Evolutionary conservation across 1,140 invertebrate genomes (phyloP).

Genomic region (Drosophila nigromelanica): DNA sequence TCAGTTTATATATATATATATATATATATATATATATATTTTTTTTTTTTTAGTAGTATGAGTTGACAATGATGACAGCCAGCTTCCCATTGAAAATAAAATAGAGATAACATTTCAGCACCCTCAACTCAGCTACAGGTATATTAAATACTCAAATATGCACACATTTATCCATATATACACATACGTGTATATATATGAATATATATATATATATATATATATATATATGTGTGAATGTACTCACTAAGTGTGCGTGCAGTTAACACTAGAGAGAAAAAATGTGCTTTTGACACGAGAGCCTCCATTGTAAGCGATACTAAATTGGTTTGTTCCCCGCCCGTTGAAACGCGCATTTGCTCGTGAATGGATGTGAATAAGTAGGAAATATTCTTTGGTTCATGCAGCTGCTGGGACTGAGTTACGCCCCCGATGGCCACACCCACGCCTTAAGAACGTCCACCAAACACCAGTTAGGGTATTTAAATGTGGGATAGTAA

Average conservation of each 20-base stretch:
- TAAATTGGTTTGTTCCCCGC: conserved; percentile 73
- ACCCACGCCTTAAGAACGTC: not conserved
- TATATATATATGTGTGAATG: not conserved
- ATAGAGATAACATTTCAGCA: conserved; percentile 46
- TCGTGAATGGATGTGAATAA: conserved; percentile 33
- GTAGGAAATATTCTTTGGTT: conserved; percentile 11
- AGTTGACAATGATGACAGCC: too few relatives aligned
- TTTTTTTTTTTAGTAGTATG: too few relatives aligned
- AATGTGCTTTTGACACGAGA: conserved; percentile 81
- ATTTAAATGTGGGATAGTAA: too few relatives aligned
- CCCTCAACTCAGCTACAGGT: conserved; percentile 10
- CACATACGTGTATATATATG: too few relatives aligned
- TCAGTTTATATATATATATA: too few relatives aligned
- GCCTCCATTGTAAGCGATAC: conserved; percentile 69
- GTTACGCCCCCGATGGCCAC: conserved; percentile 24
- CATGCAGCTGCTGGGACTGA: conserved; percentile 21
- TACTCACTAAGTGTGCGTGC: conserved; percentile 25
- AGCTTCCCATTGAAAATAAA: too few relatives aligned
- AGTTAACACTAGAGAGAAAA: conserved; percentile 51
- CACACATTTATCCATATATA: conserved; percentile 10
- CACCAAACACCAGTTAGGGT: too few relatives aligned
- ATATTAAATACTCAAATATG: conserved; percentile 21
- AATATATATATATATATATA: too few relatives aligned
- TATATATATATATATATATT: too few relatives aligned
- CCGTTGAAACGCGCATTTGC: conserved; percentile 33